Conservation (phyloP, 2,113 vertebrate genomes). For the Nothoprocta pentlandii region DNA sequence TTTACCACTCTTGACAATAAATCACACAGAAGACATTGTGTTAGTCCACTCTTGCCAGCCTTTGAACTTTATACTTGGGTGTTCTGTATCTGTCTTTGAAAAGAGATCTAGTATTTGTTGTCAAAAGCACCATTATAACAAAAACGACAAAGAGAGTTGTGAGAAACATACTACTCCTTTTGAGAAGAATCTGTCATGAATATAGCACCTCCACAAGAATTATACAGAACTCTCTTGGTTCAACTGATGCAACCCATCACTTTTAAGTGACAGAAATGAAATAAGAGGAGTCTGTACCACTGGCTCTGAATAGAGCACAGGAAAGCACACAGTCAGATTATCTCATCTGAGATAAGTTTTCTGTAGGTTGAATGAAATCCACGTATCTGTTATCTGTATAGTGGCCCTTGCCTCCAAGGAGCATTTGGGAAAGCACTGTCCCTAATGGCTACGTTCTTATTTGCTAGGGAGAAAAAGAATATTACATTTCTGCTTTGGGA, state of each 20-base stretch:
- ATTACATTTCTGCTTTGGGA: slow-evolving; percentile 25
- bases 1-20: neutral
- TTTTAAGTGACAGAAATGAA: neutral
- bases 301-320: neutral
- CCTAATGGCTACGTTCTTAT: neutral
- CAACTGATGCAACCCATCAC: neutral
- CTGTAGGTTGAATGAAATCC: neutral
- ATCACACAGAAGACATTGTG: neutral
- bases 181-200: neutral
- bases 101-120: neutral
- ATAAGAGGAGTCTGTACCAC: neutral
- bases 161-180: neutral
- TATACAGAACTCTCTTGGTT: neutral
- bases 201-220: neutral
- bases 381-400: neutral
- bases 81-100: neutral
- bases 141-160: neutral
- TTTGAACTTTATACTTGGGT: neutral
- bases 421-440: neutral
- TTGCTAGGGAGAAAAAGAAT: slow-evolving; percentile 37
- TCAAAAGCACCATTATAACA: neutral
- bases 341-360: neutral
- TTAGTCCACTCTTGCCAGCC: neutral
- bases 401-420: neutral
- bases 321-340: neutral